Evolutionary conservation across 2,888 invertebrate species (phyloP), one percentile per base, ranked within the genome.

Genomic region (Venusia cambrica): DNA sequence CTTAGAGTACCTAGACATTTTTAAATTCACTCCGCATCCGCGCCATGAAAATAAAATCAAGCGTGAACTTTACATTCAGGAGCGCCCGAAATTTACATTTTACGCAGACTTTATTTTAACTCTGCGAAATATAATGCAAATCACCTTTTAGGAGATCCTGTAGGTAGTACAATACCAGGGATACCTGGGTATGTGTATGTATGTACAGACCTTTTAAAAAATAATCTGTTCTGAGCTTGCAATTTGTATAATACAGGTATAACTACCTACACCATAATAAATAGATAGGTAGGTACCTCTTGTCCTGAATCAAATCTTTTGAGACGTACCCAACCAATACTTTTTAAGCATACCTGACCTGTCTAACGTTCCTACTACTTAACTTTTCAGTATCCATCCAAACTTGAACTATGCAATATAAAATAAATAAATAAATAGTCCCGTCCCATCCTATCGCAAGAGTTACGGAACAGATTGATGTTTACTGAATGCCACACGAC

Each of bases 31-130:
- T 37, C 40, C 50, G 47, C 64, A 68, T 65, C 54, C 45, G 41
- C 48, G 45, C 46, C 60, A 57, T 69, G 62, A 62, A 69, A 77
- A 75, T 76, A 74, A 75, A 77, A 74, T 77, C 76, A 75, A 69
- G 68, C 70, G 61, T 73, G 69, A 77, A 74, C 68, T 74, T 71
- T 69, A 62, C 62, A 73, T 74, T 73, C 67, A 56, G 57, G 51
- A 54, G 66, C 57, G 71, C 42, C 56, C 45, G 51, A 50, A 72
- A 76, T 76, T 76, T 72, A 62, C 74, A 76, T 77, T 72, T 69
- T 65, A 66, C 60, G 58, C 55, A 61, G 56, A 62, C 63, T 63
- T 68, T 72, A 69, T 69, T 67, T 64, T 54, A 61, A 61, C 62
- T 67, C 60, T 38, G 59, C 51, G 54, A 57, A 67, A 65, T 71